Evolutionary conservation across 2,797 vertebrate species (phyloP), one percentile per base, ranked within the genome.

Genomic region (Mormyrops attenuatus): DNA sequence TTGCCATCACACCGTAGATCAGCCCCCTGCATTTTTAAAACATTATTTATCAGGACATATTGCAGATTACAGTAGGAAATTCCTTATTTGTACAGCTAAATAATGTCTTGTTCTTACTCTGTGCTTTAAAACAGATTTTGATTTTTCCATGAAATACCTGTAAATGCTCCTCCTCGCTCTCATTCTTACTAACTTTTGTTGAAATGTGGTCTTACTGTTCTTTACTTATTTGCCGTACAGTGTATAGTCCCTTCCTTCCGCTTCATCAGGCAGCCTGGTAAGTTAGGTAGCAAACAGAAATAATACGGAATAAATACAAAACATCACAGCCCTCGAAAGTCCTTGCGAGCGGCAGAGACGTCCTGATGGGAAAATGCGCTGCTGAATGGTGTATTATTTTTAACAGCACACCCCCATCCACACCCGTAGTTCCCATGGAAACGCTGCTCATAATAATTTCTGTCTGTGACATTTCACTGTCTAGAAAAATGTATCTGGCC

Each of bases 361-460:
- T 49, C 50, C 57, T 49, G 53, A 38, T 41, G 53, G 86, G 30
- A 60, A 88, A 88, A 60, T 41, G 13, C 41, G 5, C 26, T 50
- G 38, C 38, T 57, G 15, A 22, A 53, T 63, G 50, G 38, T 44
- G 52, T 38, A 88, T 63, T 88, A 44, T 88, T 88, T 87, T 63
- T 88, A 88, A 88, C 87, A 88, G 57, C 17, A 9, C 20, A 66
- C 17, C 57, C 8, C 57, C 87, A 66, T 88, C 57, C 87, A 63
- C 41, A 88, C 87, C 87, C 87, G 34, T 60, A 44, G 87, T 88
- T 88, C 87, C 87, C 87, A 88, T 66, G 57, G 87, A 88, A 88
- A 88, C 87, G 9, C 85, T 87, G 57, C 34, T 88, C 55, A 66
- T 66, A 88, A 63, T 63, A 63, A 63, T 88, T 57, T 66, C 38